Base-by-base conservation (phyloP, 1,140 invertebrate genomes). In the Antheraea pernyi region DNA sequence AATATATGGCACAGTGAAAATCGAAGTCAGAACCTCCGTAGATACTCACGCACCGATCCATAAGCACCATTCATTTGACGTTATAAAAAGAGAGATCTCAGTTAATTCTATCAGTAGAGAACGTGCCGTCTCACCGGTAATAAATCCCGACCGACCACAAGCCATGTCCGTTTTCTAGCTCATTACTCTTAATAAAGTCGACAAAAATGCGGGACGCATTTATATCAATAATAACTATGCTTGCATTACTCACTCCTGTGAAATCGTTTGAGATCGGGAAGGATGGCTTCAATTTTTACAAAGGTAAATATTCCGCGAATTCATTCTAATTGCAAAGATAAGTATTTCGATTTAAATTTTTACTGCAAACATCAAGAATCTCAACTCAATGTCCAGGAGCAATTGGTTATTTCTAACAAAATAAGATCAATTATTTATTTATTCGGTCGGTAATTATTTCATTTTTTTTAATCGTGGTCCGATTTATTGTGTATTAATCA, bases 241-340 rank as follows among this genome's bases (percentile, higher is more conserved):
- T 83, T 18, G 78, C 72, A n/a, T 69, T 83, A 53, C 68, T 68
- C 0, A 66, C 77, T 7, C 48, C 77, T 19, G 73, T 68, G 19
- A 73, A 74, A 76, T 77, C 79, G 39, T 74, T 79, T 7, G 84
- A 90, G 59, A 63, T 84, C 53, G 83, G 85, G 19, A 85, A 81
- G 68, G 86, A 89, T 59, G 86, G 86, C 63, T 87, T 88, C 72
- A 89, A 90, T 77, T 84, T 81, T 71, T 90, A 88, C 72, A 90
- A 90, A 88, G 86, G 86, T 89, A 76, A 19, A 53, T 53, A 6
- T 11, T 53, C 9, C 16, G 11, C 10, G 11, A 53, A 10, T 53
- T 53, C 16, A 10, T 53, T 53, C 39, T 42, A 42, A 42, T 42
- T 11, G 11, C 39, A 42, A 11, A 30, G 1, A 30, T 30, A 30